Base-by-base conservation (phyloP, 2,797 vertebrate genomes). In the Coccyzus lansbergi region DNA sequence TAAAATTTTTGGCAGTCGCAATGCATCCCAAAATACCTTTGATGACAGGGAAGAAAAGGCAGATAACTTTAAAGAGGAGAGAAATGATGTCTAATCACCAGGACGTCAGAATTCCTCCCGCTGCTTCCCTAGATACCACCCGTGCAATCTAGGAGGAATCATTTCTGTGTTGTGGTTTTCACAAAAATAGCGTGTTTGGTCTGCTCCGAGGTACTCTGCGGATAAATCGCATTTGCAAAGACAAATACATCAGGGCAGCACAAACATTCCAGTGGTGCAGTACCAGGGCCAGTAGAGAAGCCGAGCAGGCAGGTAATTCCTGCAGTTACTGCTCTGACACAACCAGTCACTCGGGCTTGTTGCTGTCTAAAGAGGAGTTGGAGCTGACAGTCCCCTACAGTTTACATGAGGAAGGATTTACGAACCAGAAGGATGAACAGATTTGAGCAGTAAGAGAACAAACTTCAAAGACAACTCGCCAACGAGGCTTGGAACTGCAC, bases 321-420 rank as follows among this genome's bases (percentile, higher is more conserved):
- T 48, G 15, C 18, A 8, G 69, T 24, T 25, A 3, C 46, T 6
- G 28, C 49, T 77, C 48, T 63, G 20, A 1, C 16, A 20, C 14
- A 38, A 6, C 44, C 6, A 0, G 9, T n/a, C 79, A 22, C 19
- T 46, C 16, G 4, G 31, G 22, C 26, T 7, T 40, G 13, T 0
- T 0, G 2, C 48, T 4, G 19, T 1, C 2, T 8, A 10, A 71
- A 77, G 31, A 0, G 0, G 38, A 38, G 64, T 7, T 5, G 53
- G 65, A 76, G 29, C 40, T 51, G 15, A 28, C 9, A 7, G 24
- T 7, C 33, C 74, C 9, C 36, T 28, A 15, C 42, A 60, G 15
- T 42, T 60, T 12, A 38, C 13, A 13, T 38, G 60, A 3, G 1
- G 38, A 46, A 55, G 34, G 75, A 33, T 40, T 56, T 29, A 16